Percentiles rank a stretch among this genome's conserved stretches.
Evolutionary conservation across 2,888 invertebrate species (phyloP).

Genomic region (Oxystoma pomonae): DNA sequence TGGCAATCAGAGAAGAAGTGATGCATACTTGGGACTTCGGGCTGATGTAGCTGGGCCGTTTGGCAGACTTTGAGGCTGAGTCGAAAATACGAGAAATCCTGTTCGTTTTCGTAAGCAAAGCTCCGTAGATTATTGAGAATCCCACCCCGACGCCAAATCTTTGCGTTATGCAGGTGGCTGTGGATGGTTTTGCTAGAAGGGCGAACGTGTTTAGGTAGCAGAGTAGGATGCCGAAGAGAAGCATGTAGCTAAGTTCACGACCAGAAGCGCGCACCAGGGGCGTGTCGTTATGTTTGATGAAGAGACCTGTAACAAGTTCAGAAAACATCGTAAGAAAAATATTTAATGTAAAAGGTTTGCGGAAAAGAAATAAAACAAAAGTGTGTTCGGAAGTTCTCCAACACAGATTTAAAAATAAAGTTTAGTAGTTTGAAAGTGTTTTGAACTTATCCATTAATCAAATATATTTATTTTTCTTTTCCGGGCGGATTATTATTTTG

Average conservation of each 20-base stretch:
- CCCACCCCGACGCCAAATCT: slow-evolving; percentile 64
- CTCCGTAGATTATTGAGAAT: slow-evolving; percentile 61
- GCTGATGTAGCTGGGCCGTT: slow-evolving; percentile 60
- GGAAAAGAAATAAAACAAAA: no score
- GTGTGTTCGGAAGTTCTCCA: no score
- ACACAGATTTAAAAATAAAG: no score
- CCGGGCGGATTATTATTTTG: no score
- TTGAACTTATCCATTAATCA: no score
- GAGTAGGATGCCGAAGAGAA: slow-evolving; percentile 58
- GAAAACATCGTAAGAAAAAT: no score
- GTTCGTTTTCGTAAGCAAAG: slow-evolving; percentile 64
- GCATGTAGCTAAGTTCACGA: slow-evolving; percentile 60
- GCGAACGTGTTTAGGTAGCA: slow-evolving; percentile 62
- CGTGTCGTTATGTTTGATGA: slow-evolving; percentile 62
- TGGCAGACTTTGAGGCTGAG: slow-evolving; percentile 58
- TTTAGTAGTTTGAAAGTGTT: no score
- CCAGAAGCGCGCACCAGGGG: slow-evolving; percentile 61
- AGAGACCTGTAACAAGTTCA: slow-evolving; percentile 46
- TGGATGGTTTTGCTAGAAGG: slow-evolving; percentile 55
- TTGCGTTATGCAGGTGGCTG: slow-evolving; percentile 56
- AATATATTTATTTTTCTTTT: no score
- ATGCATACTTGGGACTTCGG: slow-evolving; percentile 59
- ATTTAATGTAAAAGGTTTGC: no score
- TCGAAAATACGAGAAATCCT: slow-evolving; percentile 61
- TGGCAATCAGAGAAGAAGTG: slow-evolving; percentile 52